Evolutionary conservation across 2,888 invertebrate species (phyloP).

Genomic region (Cybosia mesomella): DNA sequence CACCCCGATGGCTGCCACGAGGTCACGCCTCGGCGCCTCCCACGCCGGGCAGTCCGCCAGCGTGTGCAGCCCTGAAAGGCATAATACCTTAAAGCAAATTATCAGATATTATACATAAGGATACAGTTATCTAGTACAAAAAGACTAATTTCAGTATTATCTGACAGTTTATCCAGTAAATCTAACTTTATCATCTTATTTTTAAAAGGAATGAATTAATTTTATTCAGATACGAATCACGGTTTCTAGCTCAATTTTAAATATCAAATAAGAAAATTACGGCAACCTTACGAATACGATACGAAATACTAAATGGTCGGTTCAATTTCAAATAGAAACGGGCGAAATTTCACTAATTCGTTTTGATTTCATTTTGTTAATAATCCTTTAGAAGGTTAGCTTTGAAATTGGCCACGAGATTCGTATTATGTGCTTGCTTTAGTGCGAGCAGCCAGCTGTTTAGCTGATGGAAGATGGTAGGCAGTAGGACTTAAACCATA

Average conservation of each 20-base stretch:
- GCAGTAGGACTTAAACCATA: not conserved
- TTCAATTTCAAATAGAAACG: constrained; percentile 25
- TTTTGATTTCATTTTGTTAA: not conserved
- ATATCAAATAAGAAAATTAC: constrained; percentile 26
- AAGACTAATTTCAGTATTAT: not conserved
- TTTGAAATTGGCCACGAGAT: not conserved
- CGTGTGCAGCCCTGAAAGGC: too few relatives aligned
- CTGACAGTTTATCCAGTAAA: not conserved
- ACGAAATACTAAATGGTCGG: constrained; percentile 19
- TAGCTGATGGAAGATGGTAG: not conserved
- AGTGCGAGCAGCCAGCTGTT: not conserved
- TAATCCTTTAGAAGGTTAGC: constrained; percentile 2
- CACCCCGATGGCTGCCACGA: too few relatives aligned
- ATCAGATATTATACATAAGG: too few relatives aligned
- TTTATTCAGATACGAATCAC: not conserved
- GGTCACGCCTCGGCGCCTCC: too few relatives aligned
- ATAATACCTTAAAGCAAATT: too few relatives aligned
- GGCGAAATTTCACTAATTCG: constrained; percentile 2
- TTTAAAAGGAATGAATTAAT: not conserved
- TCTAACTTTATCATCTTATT: not conserved
- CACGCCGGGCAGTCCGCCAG: too few relatives aligned
- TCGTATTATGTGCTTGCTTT: not conserved
- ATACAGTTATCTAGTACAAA: not conserved
- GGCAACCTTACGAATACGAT: constrained; percentile 5
- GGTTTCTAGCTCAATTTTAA: constrained; percentile 20